Evolutionary conservation across 1,140 invertebrate species (phyloP), one percentile per base, ranked within the genome.

Genomic region (Drosophila ironensis): DNA sequence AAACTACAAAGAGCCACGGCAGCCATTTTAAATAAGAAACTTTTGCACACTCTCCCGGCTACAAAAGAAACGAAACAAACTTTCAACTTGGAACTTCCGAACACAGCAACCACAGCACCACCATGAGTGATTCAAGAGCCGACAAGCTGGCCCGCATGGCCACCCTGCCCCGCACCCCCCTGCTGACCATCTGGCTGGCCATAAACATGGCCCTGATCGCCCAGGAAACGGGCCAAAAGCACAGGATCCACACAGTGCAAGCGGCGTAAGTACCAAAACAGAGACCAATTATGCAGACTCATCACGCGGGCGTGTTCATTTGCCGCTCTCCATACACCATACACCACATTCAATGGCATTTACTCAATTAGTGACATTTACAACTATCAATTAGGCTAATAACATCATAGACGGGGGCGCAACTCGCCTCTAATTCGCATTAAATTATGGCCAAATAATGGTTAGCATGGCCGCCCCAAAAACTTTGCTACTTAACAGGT

Each of bases 111-210:
- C 35, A 52, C 25, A 64, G 64, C 70, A 78, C 69, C 74, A 86
- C 77, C 70, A 77, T 82, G 77, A 88, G 86, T 88, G 81, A 82
- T 88, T 88, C 87, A 88, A 72, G 71, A 67, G 75, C 78, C 63
- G 67, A 87, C 46, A 88, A 76, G 69, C 56, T 89, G 53, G 74
- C 67, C 44, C 71, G 64, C 54, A 56, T 88, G 56, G 60, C 86
- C 50, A 84, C 82, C 47, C 66, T 76, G 45, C 71, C 88, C 41
- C 82, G 73, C 22, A 78, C 73, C 7, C 80, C 78, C n/a, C 67
- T 90, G 45, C 68, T 90, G 20, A 90, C 88, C 46, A 88, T 90
- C 42, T 90, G 88, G 88, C 72, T 90, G 66, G 84, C 88, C 48
- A 76, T 90, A 17, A 90, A 89, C 38, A 69, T 90, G 71, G 88